Percentiles rank a stretch among this genome's conserved stretches.
Evolutionary conservation across 2,888 invertebrate species (phyloP).

Genomic region (Perizoma affinitatum): DNA sequence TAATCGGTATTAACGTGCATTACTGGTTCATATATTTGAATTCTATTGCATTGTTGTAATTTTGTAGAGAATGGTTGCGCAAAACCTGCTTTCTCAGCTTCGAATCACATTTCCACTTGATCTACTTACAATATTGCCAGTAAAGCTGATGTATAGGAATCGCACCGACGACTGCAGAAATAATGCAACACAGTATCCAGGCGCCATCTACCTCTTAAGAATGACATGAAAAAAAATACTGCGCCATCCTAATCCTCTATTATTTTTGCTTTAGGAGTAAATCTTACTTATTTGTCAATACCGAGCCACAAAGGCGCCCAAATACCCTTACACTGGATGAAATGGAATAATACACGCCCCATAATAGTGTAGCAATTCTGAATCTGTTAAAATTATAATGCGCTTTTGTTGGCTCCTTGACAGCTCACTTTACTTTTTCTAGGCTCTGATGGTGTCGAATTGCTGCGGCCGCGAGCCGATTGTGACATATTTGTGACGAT

Average conservation of each 20-base stretch:
- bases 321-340: slow-evolving; percentile 79
- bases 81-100: slow-evolving; percentile 60
- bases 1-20: slow-evolving; percentile 34
- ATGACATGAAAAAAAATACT: slow-evolving; percentile 57
- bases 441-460: slow-evolving; percentile 63
- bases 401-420: slow-evolving; percentile 77
- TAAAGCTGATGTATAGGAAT: slow-evolving; percentile 53
- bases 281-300: slow-evolving; percentile 84
- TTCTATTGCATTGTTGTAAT: slow-evolving; percentile 52
- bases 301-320: slow-evolving; percentile 80
- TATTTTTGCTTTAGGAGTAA: slow-evolving; percentile 76
- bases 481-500: slow-evolving; percentile 61
- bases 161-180: slow-evolving; percentile 51
- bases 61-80: slow-evolving; percentile 64
- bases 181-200: slow-evolving; percentile 73
- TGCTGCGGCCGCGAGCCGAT: slow-evolving; percentile 60
- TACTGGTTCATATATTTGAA: slow-evolving; percentile 43
- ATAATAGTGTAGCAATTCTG: slow-evolving; percentile 79
- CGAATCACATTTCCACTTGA: slow-evolving; percentile 73
- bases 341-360: slow-evolving; percentile 80
- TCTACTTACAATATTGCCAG: slow-evolving; percentile 65
- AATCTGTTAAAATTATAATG: slow-evolving; percentile 83
- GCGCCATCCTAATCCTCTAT: slow-evolving; percentile 76
- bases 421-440: slow-evolving; percentile 69
- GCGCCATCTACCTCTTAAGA: slow-evolving; percentile 69